Percentiles rank a stretch among this genome's conserved stretches.
These are phyloP conservation scores for Lycaena phlaeas DNA, from an alignment of 2,888 invertebrate genomes.

Conservation along the genomic window DNA sequence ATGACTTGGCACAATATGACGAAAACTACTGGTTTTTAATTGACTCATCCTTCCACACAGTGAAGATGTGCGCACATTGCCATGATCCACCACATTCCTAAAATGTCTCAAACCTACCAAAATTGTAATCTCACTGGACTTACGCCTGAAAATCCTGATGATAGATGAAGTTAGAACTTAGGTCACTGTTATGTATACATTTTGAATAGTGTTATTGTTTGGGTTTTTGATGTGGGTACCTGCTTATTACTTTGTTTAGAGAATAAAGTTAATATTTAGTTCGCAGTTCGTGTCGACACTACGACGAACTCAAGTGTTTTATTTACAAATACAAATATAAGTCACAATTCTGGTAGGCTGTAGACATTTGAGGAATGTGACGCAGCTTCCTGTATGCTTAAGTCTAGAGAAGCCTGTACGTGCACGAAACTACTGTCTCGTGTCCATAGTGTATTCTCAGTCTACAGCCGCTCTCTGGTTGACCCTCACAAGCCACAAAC, in stretches of 20 bases:
- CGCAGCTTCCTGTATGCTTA: conserved; percentile 51
- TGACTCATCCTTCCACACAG: conserved; percentile 13
- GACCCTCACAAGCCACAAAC: conserved; percentile 21
- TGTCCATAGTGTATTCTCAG: conserved; percentile 59
- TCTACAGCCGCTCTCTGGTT: conserved; percentile 45
- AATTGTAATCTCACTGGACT: conserved; percentile 36
- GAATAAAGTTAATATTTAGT: no score
- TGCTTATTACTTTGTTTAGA: no score
- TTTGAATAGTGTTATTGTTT: no score
- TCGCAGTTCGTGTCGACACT: no score
- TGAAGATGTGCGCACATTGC: conserved; percentile 31
- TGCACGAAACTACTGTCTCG: conserved; percentile 39
- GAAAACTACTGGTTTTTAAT: no score
- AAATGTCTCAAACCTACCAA: conserved; percentile 43
- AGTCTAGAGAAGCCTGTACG: conserved; percentile 64
- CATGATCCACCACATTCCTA: conserved; percentile 46
- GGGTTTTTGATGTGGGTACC: no score
- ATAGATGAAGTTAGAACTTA: no score
- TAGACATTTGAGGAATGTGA: conserved; percentile 44
- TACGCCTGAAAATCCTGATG: conserved; percentile 5
- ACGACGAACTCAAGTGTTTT: no score
- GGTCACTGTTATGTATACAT: no score
- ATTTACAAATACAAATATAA: no score
- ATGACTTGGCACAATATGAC: no score
- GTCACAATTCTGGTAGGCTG: conserved; percentile 47